Base-by-base conservation (phyloP, 2,113 vertebrate species). In the Cynocephalus volans region DNA sequence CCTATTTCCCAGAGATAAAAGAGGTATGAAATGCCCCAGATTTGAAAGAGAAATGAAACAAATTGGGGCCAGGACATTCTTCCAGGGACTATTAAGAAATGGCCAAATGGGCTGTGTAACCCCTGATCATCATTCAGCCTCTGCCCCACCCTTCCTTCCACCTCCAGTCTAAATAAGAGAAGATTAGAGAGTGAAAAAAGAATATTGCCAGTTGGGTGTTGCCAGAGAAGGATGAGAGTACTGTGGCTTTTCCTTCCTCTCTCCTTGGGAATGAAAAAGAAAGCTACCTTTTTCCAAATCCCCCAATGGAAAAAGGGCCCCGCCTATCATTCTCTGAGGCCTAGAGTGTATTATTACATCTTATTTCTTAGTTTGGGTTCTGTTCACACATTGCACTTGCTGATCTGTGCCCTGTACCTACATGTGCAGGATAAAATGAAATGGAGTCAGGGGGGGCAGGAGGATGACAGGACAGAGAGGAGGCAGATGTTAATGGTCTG, bases 1-100 rank as follows among this genome's bases (percentile, higher is more conserved):
- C 17, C 36, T 24, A 67, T 21, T 60, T 24, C 33, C 23, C 41
- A 50, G 4, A 80, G 69, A 84, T 52, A 84, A 83, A 70, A 70
- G 28, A 62, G 31, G 4, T 95, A 10, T 75, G 33, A 41, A 95
- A 64, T 48, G 21, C 6, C 81, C 31, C 41, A 72, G 77, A 64
- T 80, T 28, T 81, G 21, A 58, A 75, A 90, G 58, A 95, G 24
- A 96, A 88, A 36, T n/a, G 36, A 96, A 90, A 79, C 70, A 62
- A 93, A 41, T 4, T 26, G 1, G 0, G 54, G 56, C 14, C 62
- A 60, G 83, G 67, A 0, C 31, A 23, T 73, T 79, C 52, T 91
- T 64, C 86, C n/a, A 73, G 56, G 41, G 60, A 64, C 70, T 60
- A 87, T 69, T 75, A 69, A 76, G 36, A 52, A 93, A 62, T n/a